Conservation (phyloP, 2,888 invertebrate species). For the Molanna angustata region DNA sequence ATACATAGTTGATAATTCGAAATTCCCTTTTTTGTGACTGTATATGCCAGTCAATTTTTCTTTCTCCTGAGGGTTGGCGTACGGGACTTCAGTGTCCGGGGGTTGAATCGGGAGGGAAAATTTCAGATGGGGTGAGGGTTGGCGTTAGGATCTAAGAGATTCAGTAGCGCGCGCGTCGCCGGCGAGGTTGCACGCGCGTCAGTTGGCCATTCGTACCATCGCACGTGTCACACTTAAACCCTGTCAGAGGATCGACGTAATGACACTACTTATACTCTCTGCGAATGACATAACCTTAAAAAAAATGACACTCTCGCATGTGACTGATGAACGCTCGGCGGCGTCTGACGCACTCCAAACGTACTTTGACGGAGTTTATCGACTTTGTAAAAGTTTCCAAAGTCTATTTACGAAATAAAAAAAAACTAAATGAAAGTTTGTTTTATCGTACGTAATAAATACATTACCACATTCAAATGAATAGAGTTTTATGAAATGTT, state of each 20-base stretch:
- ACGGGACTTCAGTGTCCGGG: slow-evolving; percentile 3
- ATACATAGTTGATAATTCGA: no score
- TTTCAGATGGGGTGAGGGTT: slow-evolving; percentile 13
- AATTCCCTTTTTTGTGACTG: slow-evolving; percentile 3
- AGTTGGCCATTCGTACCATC: slow-evolving; percentile 9
- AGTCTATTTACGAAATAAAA: not conserved
- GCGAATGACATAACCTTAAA: slow-evolving; percentile 18
- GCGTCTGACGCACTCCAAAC: not conserved
- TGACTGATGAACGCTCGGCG: not conserved
- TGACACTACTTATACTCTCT: slow-evolving; percentile 19
- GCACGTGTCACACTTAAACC: slow-evolving; percentile 13
- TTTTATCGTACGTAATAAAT: no score
- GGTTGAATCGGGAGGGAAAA: slow-evolving; percentile 2
- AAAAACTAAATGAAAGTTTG: no score
- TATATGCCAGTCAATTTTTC: slow-evolving; percentile 8
- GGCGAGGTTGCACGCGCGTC: slow-evolving; percentile 26
- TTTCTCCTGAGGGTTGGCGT: not conserved
- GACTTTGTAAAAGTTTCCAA: not conserved
- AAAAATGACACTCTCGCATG: slow-evolving; percentile 10
- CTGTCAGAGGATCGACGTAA: slow-evolving; percentile 18
- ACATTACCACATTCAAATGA: no score
- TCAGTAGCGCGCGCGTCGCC: slow-evolving; percentile 32
- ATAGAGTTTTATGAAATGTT: no score
- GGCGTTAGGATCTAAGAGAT: slow-evolving; percentile 15
- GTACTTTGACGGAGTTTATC: not conserved